Conservation (phyloP, 2,888 invertebrate species). For the Ornithoptera priamus region DNA sequence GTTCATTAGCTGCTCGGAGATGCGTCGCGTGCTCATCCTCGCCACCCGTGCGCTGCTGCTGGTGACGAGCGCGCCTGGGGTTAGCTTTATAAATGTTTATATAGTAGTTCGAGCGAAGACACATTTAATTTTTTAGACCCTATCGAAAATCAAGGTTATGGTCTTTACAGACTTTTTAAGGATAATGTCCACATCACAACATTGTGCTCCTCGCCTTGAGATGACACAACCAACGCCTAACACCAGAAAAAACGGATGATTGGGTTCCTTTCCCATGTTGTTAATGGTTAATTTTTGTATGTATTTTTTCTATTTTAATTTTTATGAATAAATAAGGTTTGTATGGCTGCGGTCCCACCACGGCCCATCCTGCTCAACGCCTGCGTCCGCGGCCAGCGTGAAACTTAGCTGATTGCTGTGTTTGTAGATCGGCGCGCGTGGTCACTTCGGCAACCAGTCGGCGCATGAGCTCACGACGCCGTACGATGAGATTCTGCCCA, state of each 20-base stretch:
- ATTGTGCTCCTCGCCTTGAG: no score
- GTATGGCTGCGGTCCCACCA: no score
- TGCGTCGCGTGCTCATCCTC: neutral
- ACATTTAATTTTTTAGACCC: no score
- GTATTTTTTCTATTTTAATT: no score
- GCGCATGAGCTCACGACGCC: conserved; percentile 61
- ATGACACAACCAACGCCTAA: neutral
- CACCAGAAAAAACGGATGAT: neutral
- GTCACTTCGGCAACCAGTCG: conserved; percentile 50
- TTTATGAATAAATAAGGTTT: no score
- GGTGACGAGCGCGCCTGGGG: neutral
- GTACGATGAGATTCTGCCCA: conserved; percentile 59
- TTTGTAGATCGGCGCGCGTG: conserved; percentile 28
- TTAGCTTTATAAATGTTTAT: neutral
- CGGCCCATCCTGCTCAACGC: no score
- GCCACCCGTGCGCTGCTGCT: neutral
- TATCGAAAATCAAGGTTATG: no score
- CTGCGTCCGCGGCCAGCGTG: no score
- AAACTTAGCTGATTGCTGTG: neutral
- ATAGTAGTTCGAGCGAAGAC: no score
- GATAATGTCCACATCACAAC: no score
- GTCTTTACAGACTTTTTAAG: no score
- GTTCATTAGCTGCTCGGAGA: neutral
- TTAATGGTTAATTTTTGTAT: no score
- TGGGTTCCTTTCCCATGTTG: neutral